A percentile compares a stretch with the other conserved stretches of the same genome.
Conservation (phyloP, 2,113 vertebrate genomes). For the Halichoerus grypus region DNA sequence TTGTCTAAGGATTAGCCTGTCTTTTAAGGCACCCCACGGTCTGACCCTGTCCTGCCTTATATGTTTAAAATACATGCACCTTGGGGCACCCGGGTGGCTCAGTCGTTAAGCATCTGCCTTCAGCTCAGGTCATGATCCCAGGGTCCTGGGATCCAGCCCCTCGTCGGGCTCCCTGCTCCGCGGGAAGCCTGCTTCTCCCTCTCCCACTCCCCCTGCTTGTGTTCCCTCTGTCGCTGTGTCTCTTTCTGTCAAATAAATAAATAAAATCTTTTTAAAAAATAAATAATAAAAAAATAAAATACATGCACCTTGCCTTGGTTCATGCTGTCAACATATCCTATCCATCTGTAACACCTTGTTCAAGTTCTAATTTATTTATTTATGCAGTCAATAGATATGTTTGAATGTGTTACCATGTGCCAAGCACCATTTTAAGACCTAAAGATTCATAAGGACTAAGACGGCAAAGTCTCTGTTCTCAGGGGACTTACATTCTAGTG, state of each 20-base stretch:
- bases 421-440: background rate
- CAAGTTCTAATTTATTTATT: slow-evolving; percentile 45
- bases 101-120: no score
- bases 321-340: background rate
- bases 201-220: no score
- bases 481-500: background rate
- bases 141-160: no score
- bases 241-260: no score
- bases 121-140: no score
- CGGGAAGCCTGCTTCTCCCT: no score
- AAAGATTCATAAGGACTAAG: background rate
- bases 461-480: background rate
- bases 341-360: slow-evolving; percentile 26
- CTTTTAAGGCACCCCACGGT: background rate
- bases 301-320: background rate
- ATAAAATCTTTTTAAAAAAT: no score
- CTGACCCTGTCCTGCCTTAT: background rate
- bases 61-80: slow-evolving; percentile 11
- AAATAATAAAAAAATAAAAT: slow-evolving; percentile 11
- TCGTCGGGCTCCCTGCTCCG: no score
- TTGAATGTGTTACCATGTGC: background rate
- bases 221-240: no score
- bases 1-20: background rate
- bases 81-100: background rate
- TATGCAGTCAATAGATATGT: background rate